Evolutionary conservation across 1,140 invertebrate species (phyloP), one percentile per base, ranked within the genome.

Genomic region (Saccostrea cuccullata): DNA sequence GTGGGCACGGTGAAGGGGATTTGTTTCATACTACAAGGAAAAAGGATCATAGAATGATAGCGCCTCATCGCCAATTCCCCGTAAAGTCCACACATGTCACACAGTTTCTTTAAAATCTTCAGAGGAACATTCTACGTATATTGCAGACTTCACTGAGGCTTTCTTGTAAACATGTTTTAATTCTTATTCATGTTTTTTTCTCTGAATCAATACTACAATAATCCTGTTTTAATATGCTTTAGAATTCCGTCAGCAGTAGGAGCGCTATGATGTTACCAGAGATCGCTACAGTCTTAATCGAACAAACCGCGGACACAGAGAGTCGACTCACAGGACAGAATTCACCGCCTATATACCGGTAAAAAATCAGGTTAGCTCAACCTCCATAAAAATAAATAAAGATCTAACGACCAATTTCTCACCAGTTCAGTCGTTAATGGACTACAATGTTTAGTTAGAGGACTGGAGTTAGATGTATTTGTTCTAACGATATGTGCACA

Each of bases 1-100:
- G 91, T 89, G 26, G 93, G 93, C 13, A 94, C 93, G 17, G 92
- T 94, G 87, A 94, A 94, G n/a, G 93, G 93, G 36, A 94, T 94
- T 88, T 93, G 93, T 82, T 93, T 92, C 86, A 93, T 90, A 82
- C 93, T 94, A 91, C 90, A 93, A 91, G 92, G 92, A 86, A 93
- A 90, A 40, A 94, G 88, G 73, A 93, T 92, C 8, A 94, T 87
- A 83, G 92, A 93, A 86, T 91, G 89, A 87, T 93, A 93, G 9
- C 92, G 89, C 30, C 91, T 77, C 70, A 77, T 77, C 70, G 70
- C 70, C 15, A 36, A 77, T 12, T 77, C 26, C 0, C 26, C 26
- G 26, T 30, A 36, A 30, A 77, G 70, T 77, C 70, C 70, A 17
- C 70, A 77, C 70, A 77, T 77, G 70, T 36, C 70, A 77, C 70